Percentiles rank a stretch among this genome's conserved stretches.
Evolutionary conservation across 2,797 vertebrate genomes (phyloP).

Genomic region (Aldrovandia affinis): DNA sequence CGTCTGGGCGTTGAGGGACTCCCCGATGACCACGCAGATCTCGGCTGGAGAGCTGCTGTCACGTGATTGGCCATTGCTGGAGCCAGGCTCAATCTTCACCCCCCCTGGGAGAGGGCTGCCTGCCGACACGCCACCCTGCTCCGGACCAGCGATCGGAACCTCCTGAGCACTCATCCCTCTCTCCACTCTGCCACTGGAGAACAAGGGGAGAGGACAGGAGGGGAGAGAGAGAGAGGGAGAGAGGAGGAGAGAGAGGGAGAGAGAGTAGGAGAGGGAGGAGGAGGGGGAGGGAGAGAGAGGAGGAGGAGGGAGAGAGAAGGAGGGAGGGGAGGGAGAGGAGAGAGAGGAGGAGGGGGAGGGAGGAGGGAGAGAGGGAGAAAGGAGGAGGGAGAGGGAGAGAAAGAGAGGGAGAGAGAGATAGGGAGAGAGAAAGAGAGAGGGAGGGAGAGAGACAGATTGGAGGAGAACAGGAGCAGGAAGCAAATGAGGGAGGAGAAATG

Average conservation of each 20-base stretch:
- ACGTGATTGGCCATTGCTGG: conserved; percentile 81
- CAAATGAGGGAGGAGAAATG: neutral
- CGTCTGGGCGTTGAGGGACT: conserved; percentile 86
- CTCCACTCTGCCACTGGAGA: conserved; percentile 61
- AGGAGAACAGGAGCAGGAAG: conserved; percentile 1
- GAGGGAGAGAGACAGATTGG: too few relatives aligned
- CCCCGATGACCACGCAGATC: conserved; percentile 96
- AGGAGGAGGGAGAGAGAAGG: neutral
- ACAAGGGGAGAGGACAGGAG: conserved; percentile 44
- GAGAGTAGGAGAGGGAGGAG: neutral
- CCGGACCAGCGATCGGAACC: conserved; percentile 64
- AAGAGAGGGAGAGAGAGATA: conserved; percentile 55
- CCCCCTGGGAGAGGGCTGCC: conserved; percentile 44
- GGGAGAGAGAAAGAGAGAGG: conserved; percentile 49
- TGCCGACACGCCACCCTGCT: conserved; percentile 57
- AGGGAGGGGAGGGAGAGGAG: neutral
- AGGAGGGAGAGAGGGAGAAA: neutral
- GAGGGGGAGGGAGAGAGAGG: neutral
- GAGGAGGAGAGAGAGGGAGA: neutral
- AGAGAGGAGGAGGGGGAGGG: neutral
- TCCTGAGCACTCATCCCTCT: conserved; percentile 75
- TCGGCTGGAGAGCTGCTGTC: conserved; percentile 83
- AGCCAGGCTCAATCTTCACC: conserved; percentile 87
- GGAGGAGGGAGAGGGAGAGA: conserved; percentile 38
- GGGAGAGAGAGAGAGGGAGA: neutral